phyloP scores from a whole-genome alignment of 2,888 invertebrate genomes.

The Hedya salicella region DNA sequence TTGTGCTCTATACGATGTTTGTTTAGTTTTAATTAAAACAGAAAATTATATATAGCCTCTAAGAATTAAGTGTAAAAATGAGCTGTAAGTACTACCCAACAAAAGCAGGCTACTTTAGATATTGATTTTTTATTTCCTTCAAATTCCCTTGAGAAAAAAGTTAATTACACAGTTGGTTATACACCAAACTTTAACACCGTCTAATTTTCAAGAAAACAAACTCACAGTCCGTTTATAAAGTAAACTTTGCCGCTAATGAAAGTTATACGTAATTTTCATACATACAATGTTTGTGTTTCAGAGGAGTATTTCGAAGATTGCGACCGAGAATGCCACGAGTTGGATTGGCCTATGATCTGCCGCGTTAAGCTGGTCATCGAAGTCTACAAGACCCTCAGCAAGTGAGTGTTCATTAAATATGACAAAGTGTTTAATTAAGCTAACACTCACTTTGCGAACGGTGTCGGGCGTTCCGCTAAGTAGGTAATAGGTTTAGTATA shows the following conservation, averaged over 20 bases:
- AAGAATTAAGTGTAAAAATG: too few relatives aligned
- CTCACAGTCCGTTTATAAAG: conserved; percentile 24
- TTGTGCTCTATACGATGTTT: too few relatives aligned
- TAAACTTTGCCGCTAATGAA: neutral
- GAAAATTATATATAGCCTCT: too few relatives aligned
- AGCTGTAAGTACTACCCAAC: too few relatives aligned
- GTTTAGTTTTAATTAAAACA: too few relatives aligned
- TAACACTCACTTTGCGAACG: conserved; percentile 2
- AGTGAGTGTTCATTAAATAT: conserved; percentile 74
- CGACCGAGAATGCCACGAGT: conserved; percentile 90
- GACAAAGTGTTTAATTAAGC: neutral
- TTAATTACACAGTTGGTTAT: neutral
- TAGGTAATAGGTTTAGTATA: neutral
- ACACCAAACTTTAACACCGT: neutral
- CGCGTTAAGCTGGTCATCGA: conserved; percentile 90
- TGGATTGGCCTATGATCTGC: conserved; percentile 92
- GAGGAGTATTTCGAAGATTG: conserved; percentile 90
- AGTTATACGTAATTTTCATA: neutral
- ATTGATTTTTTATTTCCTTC: too few relatives aligned
- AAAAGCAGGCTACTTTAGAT: too few relatives aligned
- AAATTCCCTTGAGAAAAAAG: neutral
- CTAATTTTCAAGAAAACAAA: neutral
- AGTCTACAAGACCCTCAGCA: conserved; percentile 88
- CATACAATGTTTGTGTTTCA: conserved; percentile 69
- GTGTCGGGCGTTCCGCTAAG: neutral